Base-by-base conservation (phyloP, 2,113 vertebrate genomes). In the Struthio camelus region DNA sequence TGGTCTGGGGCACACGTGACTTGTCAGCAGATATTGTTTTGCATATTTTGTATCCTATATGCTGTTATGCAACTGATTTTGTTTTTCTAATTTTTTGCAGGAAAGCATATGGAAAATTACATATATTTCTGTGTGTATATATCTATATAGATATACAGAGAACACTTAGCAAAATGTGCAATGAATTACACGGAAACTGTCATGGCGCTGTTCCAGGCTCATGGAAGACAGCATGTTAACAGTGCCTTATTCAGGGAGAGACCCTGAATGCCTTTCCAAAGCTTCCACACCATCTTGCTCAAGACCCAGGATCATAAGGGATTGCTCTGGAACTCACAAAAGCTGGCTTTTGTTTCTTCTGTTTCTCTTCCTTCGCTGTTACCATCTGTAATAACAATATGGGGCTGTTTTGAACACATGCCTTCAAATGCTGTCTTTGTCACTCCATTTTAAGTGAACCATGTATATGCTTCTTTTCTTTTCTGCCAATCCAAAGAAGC, bases 321-420 rank as follows among this genome's bases (percentile, higher is more conserved):
- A 96, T 92, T 87, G 95, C 91, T 93, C 62, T 95, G 94, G 85
- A 92, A 94, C 92, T 97, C 97, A 97, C 97, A 97, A 97, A 98
- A 98, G 97, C 98, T 98, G 97, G 97, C 96, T 98, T 98, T 97
- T 98, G 97, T 98, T 97, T 95, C 88, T 94, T 90, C 87, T 96
- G 79, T 96, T 96, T 94, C 92, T 96, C 53, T 97, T 90, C 87
- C 82, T 81, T 93, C 85, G 76, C 88, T 84, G 92, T 92, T 96
- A 92, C 96, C 91, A 92, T 94, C 90, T 96, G 82, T 96, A 94
- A 95, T 94, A 97, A 94, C 91, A 96, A 89, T 86, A 87, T 61
- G 96, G 90, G 87, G 85, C 94, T 96, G 61, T 97, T 94, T 91
- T 86, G 75, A 96, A 87, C 73, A 65, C 64, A 53, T 90, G 84